Conservation (phyloP, 2,888 invertebrate species). For the Cerastis rubricosa region DNA sequence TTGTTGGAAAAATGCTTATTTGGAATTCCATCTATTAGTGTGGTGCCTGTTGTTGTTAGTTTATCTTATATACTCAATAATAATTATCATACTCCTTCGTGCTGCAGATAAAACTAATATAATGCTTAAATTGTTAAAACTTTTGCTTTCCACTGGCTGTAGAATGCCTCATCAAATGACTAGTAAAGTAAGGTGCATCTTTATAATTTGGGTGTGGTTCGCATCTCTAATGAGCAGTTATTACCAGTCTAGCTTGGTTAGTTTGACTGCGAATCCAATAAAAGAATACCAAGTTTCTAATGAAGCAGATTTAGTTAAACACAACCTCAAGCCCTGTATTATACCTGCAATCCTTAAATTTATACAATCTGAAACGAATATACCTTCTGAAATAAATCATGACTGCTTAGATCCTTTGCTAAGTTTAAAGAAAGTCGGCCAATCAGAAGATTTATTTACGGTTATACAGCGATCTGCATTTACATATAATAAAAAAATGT, state of each 20-base stretch:
- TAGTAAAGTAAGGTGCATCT: conserved; percentile 33
- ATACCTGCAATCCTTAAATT: not conserved
- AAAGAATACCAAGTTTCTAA: conserved; percentile 59
- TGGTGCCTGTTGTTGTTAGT: conserved; percentile 40
- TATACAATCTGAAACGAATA: conserved; percentile 44
- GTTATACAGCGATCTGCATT: conserved; percentile 14
- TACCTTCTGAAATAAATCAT: conserved; percentile 51
- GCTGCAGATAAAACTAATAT: conserved; percentile 42
- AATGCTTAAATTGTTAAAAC: conserved; percentile 50
- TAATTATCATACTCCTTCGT: conserved; percentile 44
- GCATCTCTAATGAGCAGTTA: conserved; percentile 67
- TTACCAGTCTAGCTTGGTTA: conserved; percentile 69
- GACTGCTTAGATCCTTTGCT: conserved; percentile 6
- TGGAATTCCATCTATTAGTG: conserved; percentile 52
- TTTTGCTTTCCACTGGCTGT: conserved; percentile 36
- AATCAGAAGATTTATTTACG: conserved; percentile 21
- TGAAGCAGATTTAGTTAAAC: conserved; percentile 47
- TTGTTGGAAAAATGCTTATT: conserved; percentile 64
- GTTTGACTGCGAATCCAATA: conserved; percentile 63
- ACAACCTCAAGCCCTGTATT: conserved; percentile 41
- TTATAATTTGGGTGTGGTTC: conserved; percentile 78
- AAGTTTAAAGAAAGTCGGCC: conserved; percentile 29
- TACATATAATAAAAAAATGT: conserved; percentile 22
- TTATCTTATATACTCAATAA: conserved; percentile 37
- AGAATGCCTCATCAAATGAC: conserved; percentile 14